Evolutionary conservation across 2,113 vertebrate genomes (phyloP).

Genomic region (Dascyllus trimaculatus): DNA sequence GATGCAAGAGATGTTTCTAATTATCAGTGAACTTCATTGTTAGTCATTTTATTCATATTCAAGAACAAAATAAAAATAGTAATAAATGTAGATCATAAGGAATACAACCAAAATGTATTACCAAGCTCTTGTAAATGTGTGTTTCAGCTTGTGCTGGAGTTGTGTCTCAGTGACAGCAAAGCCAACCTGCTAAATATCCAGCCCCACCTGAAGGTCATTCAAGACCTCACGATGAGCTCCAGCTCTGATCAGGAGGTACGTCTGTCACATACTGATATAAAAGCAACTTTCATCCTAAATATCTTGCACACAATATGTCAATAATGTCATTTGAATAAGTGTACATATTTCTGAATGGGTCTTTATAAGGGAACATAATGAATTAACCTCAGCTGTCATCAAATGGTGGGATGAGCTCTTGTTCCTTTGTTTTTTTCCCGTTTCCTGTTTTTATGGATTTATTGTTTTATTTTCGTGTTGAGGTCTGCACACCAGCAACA

Average conservation of each 20-base stretch:
- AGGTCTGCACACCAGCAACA: no score
- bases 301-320: no score
- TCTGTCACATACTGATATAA: background rate
- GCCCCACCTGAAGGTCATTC: constrained; percentile 39
- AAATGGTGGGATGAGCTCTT: no score
- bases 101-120: background rate
- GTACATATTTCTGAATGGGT: background rate
- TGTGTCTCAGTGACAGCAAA: constrained; percentile 35
- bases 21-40: background rate
- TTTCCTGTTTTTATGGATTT: no score
- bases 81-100: background rate
- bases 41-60: background rate
- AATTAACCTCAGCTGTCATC: no score
- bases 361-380: background rate
- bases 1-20: background rate
- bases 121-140: background rate
- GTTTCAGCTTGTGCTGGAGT: constrained; percentile 48
- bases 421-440: no score
- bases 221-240: constrained; percentile 9
- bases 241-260: constrained; percentile 28
- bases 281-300: no score
- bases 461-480: no score
- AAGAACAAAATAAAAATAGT: background rate
- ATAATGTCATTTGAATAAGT: no score
- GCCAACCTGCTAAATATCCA: constrained; percentile 24